Percentiles rank a stretch among this genome's conserved stretches.
Evolutionary conservation across 2,113 vertebrate genomes (phyloP).

Genomic region (Dicaeum eximium): DNA sequence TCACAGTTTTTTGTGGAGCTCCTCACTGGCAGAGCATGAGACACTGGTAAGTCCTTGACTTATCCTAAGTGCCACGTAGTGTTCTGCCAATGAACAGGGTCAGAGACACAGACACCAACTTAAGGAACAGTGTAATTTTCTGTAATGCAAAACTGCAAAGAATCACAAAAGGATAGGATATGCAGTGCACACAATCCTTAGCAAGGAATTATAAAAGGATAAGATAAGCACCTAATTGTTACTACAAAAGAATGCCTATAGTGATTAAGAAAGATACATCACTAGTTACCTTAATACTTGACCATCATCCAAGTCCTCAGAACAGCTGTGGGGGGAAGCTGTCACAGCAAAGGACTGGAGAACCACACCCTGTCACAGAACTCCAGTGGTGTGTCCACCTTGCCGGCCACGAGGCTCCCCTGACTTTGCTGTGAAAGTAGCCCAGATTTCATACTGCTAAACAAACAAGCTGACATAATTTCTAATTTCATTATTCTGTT

Average conservation of each 20-base stretch:
- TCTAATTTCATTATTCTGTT: not conserved
- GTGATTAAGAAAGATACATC: not conserved
- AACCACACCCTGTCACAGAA: accelerated
- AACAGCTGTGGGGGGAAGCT: not conserved
- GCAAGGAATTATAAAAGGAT: not conserved
- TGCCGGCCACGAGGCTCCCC: not conserved
- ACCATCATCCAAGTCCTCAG: not conserved
- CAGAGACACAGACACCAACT: not conserved
- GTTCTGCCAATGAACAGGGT: not conserved
- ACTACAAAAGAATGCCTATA: not conserved
- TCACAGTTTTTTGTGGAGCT: not conserved
- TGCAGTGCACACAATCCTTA: not conserved
- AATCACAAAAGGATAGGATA: not conserved
- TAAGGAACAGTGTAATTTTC: not conserved
- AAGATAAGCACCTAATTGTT: not conserved
- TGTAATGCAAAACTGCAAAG: not conserved
- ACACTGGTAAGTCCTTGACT: not conserved
- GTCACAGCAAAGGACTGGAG: not conserved
- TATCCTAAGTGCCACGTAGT: not conserved
- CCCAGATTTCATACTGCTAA: not conserved
- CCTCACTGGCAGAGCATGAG: not conserved
- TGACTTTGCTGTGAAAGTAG: not conserved
- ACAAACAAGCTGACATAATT: not conserved
- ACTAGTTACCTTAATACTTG: not conserved
- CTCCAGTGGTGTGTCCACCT: not conserved